Base-by-base conservation (phyloP, 30 jellyfish, hydroid and myxozoan genomes). In the Aurelia sp. region DNA sequence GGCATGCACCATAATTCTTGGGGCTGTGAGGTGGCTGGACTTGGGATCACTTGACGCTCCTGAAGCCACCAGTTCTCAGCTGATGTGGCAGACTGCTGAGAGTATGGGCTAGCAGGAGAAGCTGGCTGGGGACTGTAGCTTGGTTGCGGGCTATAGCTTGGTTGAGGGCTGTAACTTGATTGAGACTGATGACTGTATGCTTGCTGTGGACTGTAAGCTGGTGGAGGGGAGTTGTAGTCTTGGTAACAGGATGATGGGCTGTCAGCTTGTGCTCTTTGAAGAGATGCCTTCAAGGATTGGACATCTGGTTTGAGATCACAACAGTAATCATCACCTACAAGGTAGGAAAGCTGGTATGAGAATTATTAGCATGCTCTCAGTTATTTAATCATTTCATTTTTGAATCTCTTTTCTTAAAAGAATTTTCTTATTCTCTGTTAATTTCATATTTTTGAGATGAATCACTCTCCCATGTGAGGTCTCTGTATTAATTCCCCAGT, bases 81-180 rank as follows among this genome's bases (percentile, higher is more conserved):
- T 16, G 98, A 92, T 80, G 96, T 95, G 21, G 96, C 96, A 15
- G 97, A 91, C 73, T 66, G 91, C 40, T 82, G 91, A 8, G 98
- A 59, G 80, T 85, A 91, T 44, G 98, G 85, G 78, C 89, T 78
- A 40, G 96, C 91, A 58, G 96, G 96, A 64, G 90, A 64, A 31
- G 96, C 73, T 44, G 86, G 77, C 41, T 71, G 93, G 23, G 93
- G 77, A 23, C 93, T 73, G 68, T 41, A 65, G 37, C 84, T 13
- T 4, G 81, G 58, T 70, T 66, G 86, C 44, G 81, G 80, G 50
- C 89, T 78, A 59, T 51, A 65, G 33, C 58, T 7, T 50, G 89
- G 50, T 70, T 78, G 89, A 2, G 89, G 89, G 58, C 89, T 78
- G 72, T 78, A 78, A 10, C 80, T 33, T n/a, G 89, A 22, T 50